Conservation (phyloP, 2,888 invertebrate genomes). For the Lomographa bimaculata region DNA sequence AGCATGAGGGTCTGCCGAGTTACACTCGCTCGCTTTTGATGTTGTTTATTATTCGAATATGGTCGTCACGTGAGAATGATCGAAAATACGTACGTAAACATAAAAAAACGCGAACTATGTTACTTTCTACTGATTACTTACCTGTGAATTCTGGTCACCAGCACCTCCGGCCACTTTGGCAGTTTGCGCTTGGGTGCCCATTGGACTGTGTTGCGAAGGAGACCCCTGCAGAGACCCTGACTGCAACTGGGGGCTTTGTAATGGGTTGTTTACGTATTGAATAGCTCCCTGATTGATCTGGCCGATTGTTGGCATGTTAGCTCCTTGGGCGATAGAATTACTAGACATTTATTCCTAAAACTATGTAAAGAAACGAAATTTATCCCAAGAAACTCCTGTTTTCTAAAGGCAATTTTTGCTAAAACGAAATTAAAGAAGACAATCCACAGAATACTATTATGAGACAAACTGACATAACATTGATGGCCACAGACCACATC, state of each 20-base stretch:
- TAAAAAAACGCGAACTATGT: too few relatives aligned
- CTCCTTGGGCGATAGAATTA: conserved; percentile 51
- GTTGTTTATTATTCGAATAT: too few relatives aligned
- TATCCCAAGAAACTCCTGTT: too few relatives aligned
- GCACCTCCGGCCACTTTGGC: conserved; percentile 55
- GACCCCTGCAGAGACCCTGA: conserved; percentile 65
- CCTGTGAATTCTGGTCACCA: conserved; percentile 64
- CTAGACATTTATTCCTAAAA: conserved; percentile 47
- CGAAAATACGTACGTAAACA: too few relatives aligned
- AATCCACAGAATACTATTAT: too few relatives aligned
- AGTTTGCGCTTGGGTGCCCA: conserved; percentile 64
- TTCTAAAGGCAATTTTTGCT: conserved; percentile 3
- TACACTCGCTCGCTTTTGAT: too few relatives aligned
- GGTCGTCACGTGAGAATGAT: too few relatives aligned
- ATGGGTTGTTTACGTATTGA: conserved; percentile 68
- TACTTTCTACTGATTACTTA: too few relatives aligned
- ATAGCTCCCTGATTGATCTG: conserved; percentile 61
- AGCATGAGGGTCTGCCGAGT: too few relatives aligned
- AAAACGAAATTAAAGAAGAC: not conserved
- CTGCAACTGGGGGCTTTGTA: conserved; percentile 71
- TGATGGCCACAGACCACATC: too few relatives aligned
- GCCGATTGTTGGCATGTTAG: conserved; percentile 69
- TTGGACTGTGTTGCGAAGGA: conserved; percentile 76
- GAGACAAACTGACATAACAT: too few relatives aligned
- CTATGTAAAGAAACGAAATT: too few relatives aligned